These are phyloP conservation scores for Neosilurus hyrtlii DNA, from an alignment of 2,797 vertebrate species.

Conservation along the genomic window DNA sequence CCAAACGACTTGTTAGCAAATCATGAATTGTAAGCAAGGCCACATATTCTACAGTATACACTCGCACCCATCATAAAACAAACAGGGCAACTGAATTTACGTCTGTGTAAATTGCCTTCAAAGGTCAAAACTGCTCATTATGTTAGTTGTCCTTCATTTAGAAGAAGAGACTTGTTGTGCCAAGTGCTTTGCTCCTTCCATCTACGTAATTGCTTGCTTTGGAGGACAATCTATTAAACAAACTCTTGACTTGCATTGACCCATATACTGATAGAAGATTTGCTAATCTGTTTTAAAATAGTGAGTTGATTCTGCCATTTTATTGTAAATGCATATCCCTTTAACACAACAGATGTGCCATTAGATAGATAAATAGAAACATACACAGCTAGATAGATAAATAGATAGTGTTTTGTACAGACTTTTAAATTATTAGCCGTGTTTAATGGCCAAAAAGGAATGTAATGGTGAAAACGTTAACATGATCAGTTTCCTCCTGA, in stretches of 20 bases:
- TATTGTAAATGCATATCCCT: conserved; percentile 13
- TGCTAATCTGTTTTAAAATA: conserved; percentile 42
- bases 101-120: not conserved
- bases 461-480: not conserved
- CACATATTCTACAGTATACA: not conserved
- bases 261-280: conserved; percentile 36
- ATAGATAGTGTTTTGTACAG: not conserved
- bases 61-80: not conserved
- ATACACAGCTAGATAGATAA: not conserved
- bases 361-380: not conserved
- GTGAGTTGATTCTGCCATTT: conserved; percentile 30
- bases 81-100: not conserved
- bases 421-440: not conserved
- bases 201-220: conserved; percentile 33
- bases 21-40: not conserved
- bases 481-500: conserved; percentile 13
- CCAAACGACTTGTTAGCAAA: not conserved
- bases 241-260: conserved; percentile 39
- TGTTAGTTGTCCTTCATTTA: conserved; percentile 10
- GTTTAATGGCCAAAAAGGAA: not conserved
- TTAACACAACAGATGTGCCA: not conserved
- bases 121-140: conserved; percentile 9
- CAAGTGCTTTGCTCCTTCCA: conserved; percentile 29
- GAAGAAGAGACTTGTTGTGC: conserved; percentile 26
- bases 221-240: conserved; percentile 37